Evolutionary conservation across 2,888 invertebrate genomes (phyloP).

Genomic region (Mystacides longicornis): DNA sequence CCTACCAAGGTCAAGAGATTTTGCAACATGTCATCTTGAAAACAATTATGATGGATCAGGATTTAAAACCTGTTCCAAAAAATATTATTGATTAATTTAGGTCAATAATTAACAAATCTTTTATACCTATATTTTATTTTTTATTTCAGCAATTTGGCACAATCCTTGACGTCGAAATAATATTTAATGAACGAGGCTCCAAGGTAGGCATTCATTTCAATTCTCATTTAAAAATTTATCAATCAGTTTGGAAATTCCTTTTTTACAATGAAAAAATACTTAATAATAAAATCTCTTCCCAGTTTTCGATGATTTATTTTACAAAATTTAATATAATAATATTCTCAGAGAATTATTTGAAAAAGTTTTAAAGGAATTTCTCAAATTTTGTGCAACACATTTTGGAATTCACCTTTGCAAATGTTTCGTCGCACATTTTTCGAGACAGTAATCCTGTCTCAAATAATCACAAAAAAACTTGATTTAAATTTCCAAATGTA

Average conservation of each 20-base stretch:
- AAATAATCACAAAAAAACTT: no score
- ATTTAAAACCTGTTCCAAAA: no score
- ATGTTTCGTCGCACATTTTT: no score
- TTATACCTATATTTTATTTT: no score
- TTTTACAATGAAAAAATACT: not conserved
- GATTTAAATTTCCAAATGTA: no score
- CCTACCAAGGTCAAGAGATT: no score
- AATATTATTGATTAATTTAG: no score
- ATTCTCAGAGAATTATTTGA: not conserved
- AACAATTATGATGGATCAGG: no score
- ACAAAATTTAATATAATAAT: not conserved
- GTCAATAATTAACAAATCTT: no score
- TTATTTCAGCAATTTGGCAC: slow-evolving; percentile 93
- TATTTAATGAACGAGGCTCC: slow-evolving; percentile 99
- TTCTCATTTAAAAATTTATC: slow-evolving; percentile 15
- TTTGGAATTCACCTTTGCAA: not conserved
- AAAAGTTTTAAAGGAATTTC: not conserved
- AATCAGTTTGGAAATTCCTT: slow-evolving; percentile 10
- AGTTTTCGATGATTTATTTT: not conserved
- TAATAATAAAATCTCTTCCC: not conserved
- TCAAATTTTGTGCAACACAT: not conserved
- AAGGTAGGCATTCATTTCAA: slow-evolving; percentile 73
- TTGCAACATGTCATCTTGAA: no score
- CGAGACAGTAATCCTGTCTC: no score
- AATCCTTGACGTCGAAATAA: slow-evolving; percentile 99